Evolutionary conservation across 2,888 invertebrate genomes (phyloP), one percentile per base, ranked within the genome.

Genomic region (Mystacides longicornis): DNA sequence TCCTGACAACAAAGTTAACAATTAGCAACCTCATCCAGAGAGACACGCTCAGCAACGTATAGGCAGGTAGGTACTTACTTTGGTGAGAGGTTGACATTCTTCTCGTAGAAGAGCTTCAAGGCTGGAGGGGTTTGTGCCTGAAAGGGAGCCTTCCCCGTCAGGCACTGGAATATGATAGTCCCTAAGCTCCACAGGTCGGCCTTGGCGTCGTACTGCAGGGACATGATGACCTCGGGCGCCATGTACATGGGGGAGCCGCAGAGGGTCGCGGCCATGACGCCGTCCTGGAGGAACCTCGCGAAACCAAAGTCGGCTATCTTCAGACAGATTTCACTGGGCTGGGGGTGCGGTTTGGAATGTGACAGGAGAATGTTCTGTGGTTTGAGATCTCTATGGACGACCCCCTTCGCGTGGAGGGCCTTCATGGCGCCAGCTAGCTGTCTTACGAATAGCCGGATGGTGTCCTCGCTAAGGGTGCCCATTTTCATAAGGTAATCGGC

Each of bases 241-340:
- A 99, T 99, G 70, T 99, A 99, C 99, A 99, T 99, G 14, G 99
- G 99, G 49, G 98, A 99, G 48, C 99, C 99, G 74, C 99, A 99
- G 43, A 99, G 79, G 27, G 99, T 99, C 60, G 96, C 98, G 54
- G 99, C 99, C 99, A 99, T 99, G 54, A 95, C 96, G 61, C 99
- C 99, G 70, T 98, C 98, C 74, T 93, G 91, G 48, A 99, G 81
- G 74, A 99, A 98, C 69, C 99, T 82, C 52, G 99, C 99, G 77
- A 99, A 99, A 51, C 99, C 99, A 78, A 99, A 99, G 79, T 99
- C 99, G 68, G 97, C 97, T 67, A 96, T 95, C 83, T 99, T 99
- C 53, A 99, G 82, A 59, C 85, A 88, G 64, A 97, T 95, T 71
- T 96, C 90, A 14, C 83, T 79, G 51, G 84, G 86, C 65, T 85